Percentiles rank a stretch among this genome's conserved stretches.
phyloP scores from a whole-genome alignment of 2,113 vertebrate species.

The Quiscalus mexicanus region DNA sequence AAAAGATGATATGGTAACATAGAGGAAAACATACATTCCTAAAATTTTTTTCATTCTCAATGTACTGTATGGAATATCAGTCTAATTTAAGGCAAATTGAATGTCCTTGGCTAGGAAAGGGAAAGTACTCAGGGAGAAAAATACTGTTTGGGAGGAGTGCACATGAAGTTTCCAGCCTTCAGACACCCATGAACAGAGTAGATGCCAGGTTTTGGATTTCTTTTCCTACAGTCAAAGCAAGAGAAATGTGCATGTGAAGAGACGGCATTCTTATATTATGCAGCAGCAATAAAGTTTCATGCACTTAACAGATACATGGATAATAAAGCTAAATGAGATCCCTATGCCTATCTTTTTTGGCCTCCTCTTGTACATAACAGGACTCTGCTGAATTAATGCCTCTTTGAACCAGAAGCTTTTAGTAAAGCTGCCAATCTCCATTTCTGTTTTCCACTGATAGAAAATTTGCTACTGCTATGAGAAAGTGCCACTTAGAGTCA shows the following conservation, averaged over 20 bases:
- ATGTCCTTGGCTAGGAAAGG: background rate
- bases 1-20: background rate
- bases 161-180: background rate
- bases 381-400: background rate
- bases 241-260: background rate
- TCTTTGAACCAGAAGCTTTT: background rate
- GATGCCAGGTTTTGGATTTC: accelerated
- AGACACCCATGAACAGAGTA: background rate
- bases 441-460: background rate
- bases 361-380: background rate
- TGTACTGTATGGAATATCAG: background rate
- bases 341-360: background rate
- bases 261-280: background rate
- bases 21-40: background rate
- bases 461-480: background rate
- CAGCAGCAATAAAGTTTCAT: background rate
- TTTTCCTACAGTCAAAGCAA: background rate
- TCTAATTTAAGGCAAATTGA: background rate
- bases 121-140: background rate
- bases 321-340: background rate
- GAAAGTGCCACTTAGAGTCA: background rate
- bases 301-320: background rate
- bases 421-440: background rate
- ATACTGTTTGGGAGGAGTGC: background rate
- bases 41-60: background rate